phyloP scores from a whole-genome alignment of 1,140 invertebrate species.

The Reticulitermes speratus region DNA sequence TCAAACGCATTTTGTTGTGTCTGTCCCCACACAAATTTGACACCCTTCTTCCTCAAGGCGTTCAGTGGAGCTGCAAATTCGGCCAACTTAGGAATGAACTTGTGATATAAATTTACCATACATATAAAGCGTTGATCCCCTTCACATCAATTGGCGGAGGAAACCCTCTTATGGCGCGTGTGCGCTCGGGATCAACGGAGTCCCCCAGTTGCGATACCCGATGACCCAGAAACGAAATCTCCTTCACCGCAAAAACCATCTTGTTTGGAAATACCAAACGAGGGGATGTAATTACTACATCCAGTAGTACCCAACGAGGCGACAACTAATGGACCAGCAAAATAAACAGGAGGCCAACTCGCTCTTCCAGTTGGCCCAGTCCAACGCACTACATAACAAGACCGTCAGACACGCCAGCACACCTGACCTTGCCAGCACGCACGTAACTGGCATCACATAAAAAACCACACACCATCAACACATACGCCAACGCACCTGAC shows the following conservation, averaged over 20 bases:
- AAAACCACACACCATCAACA: too few species aligned
- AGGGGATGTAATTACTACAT: too few species aligned
- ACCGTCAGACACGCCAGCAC: too few species aligned
- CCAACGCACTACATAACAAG: too few species aligned
- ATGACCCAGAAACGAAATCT: not conserved
- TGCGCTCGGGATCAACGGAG: not conserved
- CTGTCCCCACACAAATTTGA: not conserved
- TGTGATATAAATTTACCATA: not conserved
- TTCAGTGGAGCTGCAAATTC: not conserved
- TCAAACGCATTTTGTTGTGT: not conserved
- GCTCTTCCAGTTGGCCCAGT: too few species aligned
- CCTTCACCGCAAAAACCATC: not conserved
- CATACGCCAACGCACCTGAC: too few species aligned
- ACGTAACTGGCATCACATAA: too few species aligned
- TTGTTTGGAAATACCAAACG: too few species aligned
- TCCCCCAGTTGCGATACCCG: not conserved
- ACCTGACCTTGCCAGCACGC: too few species aligned
- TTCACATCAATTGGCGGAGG: not conserved
- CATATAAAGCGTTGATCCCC: not conserved
- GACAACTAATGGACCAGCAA: too few species aligned
- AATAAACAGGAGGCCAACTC: too few species aligned
- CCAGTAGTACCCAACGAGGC: too few species aligned
- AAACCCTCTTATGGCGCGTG: not conserved
- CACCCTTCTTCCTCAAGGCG: not conserved
- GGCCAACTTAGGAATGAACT: not conserved